A percentile compares a stretch with the other conserved stretches of the same genome.
phyloP scores from a whole-genome alignment of 2,888 invertebrate genomes.

The Aplocera efformata region DNA sequence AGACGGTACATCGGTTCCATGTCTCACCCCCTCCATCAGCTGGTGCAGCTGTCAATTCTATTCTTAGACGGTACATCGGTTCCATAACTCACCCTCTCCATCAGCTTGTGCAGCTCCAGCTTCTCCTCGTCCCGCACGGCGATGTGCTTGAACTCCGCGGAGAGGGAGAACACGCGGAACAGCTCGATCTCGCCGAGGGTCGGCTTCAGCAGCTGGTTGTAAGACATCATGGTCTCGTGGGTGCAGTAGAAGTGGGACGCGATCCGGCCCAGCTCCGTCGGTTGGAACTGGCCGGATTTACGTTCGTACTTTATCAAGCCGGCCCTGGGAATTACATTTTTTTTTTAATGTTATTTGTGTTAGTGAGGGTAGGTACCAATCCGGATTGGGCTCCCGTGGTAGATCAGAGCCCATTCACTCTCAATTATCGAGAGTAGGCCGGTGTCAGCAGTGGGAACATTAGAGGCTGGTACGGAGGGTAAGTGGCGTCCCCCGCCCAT shows the following conservation, averaged over 20 bases:
- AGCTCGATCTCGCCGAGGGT: conserved; percentile 98
- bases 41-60: no score
- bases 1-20: no score
- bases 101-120: conserved; percentile 96
- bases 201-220: conserved; percentile 97
- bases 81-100: conserved; percentile 80
- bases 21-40: no score
- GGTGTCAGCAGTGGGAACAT: no score
- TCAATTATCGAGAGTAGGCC: no score
- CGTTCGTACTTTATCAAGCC: conserved; percentile 97
- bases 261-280: conserved; percentile 97
- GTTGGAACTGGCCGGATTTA: conserved; percentile 92
- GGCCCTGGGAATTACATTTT: conserved; percentile 82
- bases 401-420: no score
- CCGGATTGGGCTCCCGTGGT: no score
- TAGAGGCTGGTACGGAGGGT: no score
- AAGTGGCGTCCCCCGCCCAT: no score
- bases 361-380: no score
- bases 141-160: conserved; percentile 96
- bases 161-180: conserved; percentile 98
- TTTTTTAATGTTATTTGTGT: no score
- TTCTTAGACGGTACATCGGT: no score
- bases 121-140: conserved; percentile 98
- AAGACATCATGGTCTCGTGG: conserved; percentile 97
- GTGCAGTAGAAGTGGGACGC: conserved; percentile 99